Evolutionary conservation across 2,113 vertebrate genomes (phyloP), one percentile per base, ranked within the genome.

Genomic region (Anolis sagrei): DNA sequence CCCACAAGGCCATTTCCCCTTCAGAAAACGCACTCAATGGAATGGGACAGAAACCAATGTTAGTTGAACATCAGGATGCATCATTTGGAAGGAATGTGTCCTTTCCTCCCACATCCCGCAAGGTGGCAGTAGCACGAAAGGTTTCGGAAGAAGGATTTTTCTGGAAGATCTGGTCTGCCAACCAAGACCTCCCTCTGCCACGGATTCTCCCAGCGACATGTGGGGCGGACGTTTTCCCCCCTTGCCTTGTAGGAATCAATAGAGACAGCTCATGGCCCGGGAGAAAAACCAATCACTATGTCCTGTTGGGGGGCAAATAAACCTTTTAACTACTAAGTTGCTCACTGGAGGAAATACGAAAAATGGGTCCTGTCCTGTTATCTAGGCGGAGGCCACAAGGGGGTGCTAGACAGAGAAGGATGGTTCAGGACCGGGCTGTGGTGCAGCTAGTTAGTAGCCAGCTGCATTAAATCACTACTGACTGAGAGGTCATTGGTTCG

Each of bases 101-200:
- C 29, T 49, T 29, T 13, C 25, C 58, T 81, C 88, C 83, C 39
- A 61, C 88, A 1, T 2, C 34, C 34, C 95, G 95, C 93, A 86
- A 77, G 95, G 90, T 95, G 95, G 93, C 95, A 94, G 91, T 94
- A 93, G 91, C 0, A 83, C 84, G 90, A 92, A 94, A 95, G 90
- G 88, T 92, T 95, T 94, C 62, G 68, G 0, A 1, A 0, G 83
- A 64, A 84, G 89, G 94, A 94, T 95, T 91, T 92, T 95, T 95
- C 94, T 95, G 93, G 94, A 95, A 96, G 92, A 87, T 93, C 90
- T 83, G 76, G n/a, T n/a, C n/a, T n/a, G n/a, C n/a, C n/a, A n/a
- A n/a, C n/a, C n/a, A n/a, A n/a, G 9, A 23, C 8, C 34, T 7
- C 18, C 25, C n/a, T 34, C 44, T 8, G 25, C 8, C 4, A 5